Evolutionary conservation across 2,888 invertebrate genomes (phyloP), one percentile per base, ranked within the genome.

Genomic region (Tetrapedia diversipes): DNA sequence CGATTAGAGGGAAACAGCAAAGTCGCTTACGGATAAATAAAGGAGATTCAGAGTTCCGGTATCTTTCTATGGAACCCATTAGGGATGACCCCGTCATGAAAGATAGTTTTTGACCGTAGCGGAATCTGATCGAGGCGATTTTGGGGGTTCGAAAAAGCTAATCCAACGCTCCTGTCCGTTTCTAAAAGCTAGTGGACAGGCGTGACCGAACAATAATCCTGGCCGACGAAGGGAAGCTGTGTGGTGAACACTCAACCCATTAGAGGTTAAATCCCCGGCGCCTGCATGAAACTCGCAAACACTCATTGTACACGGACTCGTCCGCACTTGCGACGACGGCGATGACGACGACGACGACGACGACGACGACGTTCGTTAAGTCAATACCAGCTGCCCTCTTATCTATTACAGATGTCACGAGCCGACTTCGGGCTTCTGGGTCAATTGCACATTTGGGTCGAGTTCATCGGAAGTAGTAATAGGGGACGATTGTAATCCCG

Each of bases 341-440:
- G 41, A 7, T n/a, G 41, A 1, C 68, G 56, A 37, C 65, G 54
- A 16, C 45, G 45, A 2, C 66, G 29, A 0, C 61, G 24, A 4
- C 47, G 47, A 47, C 60, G 29, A 54, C 73, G 64, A 69, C 54
- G 74, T 82, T 82, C 70, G 76, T 78, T 77, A 75, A 83, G 83
- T 80, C 82, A 68, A 82, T 83, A 77, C 72, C 83, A 82, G 82
- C 83, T 77, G 77, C 54, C 63, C 82, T 82, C 82, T 82, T 82
- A 82, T 82, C 77, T 70, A 83, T 83, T 82, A 82, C 82, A 83
- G 74, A 83, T 83, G 83, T 82, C 82, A 77, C 66, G 56, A 64
- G 69, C 77, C 75, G 80, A 80, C 80, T 80, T 80, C 72, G 64
- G 64, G 77, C 68, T 80, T 75, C 67, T 70, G 67, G 83, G 74